Conservation (phyloP, 2,797 vertebrate species). For the Sebastes paucispinis region DNA sequence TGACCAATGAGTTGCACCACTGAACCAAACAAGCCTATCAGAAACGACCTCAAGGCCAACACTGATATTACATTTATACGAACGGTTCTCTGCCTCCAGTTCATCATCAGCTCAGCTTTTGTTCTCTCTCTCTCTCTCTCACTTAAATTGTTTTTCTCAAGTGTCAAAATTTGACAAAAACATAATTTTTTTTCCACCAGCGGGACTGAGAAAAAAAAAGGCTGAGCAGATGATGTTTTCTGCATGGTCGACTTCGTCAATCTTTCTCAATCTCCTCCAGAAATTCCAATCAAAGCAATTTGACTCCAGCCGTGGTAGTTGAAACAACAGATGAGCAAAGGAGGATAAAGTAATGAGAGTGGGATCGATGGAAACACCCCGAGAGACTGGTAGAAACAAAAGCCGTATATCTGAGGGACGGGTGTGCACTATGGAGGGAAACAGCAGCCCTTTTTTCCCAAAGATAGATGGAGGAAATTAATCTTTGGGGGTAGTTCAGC, state of each 20-base stretch:
- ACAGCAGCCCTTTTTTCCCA: neutral
- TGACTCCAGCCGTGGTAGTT: neutral
- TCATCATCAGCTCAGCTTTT: neutral
- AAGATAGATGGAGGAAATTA: neutral
- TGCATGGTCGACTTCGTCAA: slow-evolving; percentile 17
- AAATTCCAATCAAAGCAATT: slow-evolving; percentile 45
- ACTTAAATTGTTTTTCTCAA: neutral
- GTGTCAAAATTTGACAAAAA: neutral
- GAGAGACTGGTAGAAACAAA: slow-evolving; percentile 16
- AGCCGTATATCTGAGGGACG: slow-evolving; percentile 16
- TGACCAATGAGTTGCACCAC: slow-evolving; percentile 25
- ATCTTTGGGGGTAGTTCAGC: neutral
- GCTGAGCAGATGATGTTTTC: slow-evolving; percentile 24
- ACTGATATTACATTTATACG: slow-evolving; percentile 1
- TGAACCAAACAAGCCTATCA: slow-evolving; percentile 18
- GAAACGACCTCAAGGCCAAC: slow-evolving; percentile 7
- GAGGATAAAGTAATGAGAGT: slow-evolving; percentile 6
- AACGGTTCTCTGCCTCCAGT: neutral
- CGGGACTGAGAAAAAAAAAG: neutral
- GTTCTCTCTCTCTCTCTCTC: neutral
- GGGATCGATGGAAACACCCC: slow-evolving; percentile 26
- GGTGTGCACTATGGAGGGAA: neutral
- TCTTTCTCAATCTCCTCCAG: slow-evolving; percentile 22
- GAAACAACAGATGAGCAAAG: slow-evolving; percentile 17
- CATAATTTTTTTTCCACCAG: neutral